Evolutionary conservation across 2,113 vertebrate species (phyloP), one percentile per base, ranked within the genome.

Genomic region (Lagenorhynchus albirostris): DNA sequence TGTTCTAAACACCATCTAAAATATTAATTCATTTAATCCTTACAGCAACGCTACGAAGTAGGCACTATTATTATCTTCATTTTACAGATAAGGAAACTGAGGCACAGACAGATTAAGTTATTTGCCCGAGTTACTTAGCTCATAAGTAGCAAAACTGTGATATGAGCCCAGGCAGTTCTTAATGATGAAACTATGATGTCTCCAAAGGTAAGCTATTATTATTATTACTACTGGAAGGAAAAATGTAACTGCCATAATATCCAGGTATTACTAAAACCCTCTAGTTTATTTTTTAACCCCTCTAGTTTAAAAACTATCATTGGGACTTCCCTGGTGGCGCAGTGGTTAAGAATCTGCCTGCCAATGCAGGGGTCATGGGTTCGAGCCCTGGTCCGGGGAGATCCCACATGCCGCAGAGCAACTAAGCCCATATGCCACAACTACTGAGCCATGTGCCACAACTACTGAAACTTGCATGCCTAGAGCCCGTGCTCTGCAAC

Each of bases 61-160:
- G n/a, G 31, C 82, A 90, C 18, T 90, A 82, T 60, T 65, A 89
- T 68, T 87, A 77, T 62, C 18, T 31, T 74, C 53, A 91, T 89
- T 92, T 88, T 68, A 63, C 10, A 95, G n/a, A 93, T 50, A 23
- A 85, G 70, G 91, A 95, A 96, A 92, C n/a, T 74, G 33, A 95
- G 65, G 18, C 53, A 92, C 3, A 91, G 20, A 62, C 6, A 84
- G 41, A 86, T 83, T 62, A 77, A 50, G 60, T 83, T 93, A 79
- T 31, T 71, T 93, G n/a, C 70, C 47, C 68, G 33, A 91, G 67
- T 77, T 89, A 88, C 10, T 87, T 60, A 62, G 70, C 36, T 97
- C 58, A 79, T 71, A 74, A 93, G 74, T 4, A 89, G 31, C 67
- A 96, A 94, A 96, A 86, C 11, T 81, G 55, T 1, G 6, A 77